Conservation (phyloP, 2,888 invertebrate genomes). For the Cheilosia grossa region DNA sequence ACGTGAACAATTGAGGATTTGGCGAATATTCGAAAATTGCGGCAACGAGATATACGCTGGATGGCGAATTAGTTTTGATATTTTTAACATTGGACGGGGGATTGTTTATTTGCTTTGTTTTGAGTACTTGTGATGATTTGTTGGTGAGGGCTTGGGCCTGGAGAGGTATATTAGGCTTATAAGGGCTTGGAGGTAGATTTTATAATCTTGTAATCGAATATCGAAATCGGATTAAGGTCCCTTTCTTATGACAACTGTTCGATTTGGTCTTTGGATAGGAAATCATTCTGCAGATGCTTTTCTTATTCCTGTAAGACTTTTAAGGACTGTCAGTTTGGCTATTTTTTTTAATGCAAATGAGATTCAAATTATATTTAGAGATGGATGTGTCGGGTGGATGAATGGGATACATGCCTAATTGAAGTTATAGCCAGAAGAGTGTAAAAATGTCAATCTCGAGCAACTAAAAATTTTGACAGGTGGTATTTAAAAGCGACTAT, state of each 20-base stretch:
- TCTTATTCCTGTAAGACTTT: too few species aligned
- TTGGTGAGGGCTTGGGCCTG: constrained; percentile 4
- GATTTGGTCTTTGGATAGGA: neutral
- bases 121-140: constrained; percentile 20
- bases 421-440: too few species aligned
- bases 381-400: too few species aligned
- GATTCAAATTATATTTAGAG: too few species aligned
- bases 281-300: neutral
- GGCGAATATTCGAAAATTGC: constrained; percentile 30
- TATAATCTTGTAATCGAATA: constrained; percentile 18
- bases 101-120: constrained; percentile 32
- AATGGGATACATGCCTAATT: too few species aligned
- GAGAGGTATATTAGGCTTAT: constrained; percentile 36
- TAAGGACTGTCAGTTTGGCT: too few species aligned
- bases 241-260: constrained; percentile 14
- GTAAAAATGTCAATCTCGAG: too few species aligned
- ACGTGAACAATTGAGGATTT: constrained; percentile 23
- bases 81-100: constrained; percentile 2
- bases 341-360: too few species aligned
- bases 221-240: neutral
- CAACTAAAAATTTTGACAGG: too few species aligned
- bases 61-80: constrained; percentile 35
- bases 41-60: neutral
- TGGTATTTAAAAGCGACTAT: too few species aligned
- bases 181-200: neutral